Evolutionary conservation across 2,888 invertebrate species (phyloP), one percentile per base, ranked within the genome.

Genomic region (Tricholauxania praeusta): DNA sequence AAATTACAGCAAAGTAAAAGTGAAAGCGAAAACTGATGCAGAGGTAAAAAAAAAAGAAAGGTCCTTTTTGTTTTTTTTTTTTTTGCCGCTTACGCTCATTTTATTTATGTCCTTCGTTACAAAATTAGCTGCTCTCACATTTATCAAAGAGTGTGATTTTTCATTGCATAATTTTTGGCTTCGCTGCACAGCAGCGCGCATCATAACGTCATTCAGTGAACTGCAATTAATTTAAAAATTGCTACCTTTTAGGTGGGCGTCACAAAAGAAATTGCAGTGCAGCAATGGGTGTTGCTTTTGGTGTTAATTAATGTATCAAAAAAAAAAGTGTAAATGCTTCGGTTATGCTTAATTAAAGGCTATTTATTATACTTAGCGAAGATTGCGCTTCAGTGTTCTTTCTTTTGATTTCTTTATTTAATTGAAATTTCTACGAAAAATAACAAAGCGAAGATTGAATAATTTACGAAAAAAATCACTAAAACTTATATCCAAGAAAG

Each of bases 161-260:
- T 67, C 52, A 67, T 67, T 55, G 67, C 53, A 55, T 15, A 67
- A 67, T 67, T 67, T 67, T 69, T 32, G 47, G 60, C 51, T 32
- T 70, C 72, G 48, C 39, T 70, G 53, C 52, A 48, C 68, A 47
- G 17, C 17, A 62, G 14, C 17, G 5, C 12, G 5, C 60, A 15
- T 22, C 22, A 22, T 22, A 17, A 12, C 69, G 52, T 19, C 69
- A 39, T 39, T 10, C 39, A 52, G 49, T 69, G 69, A 47, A 32
- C 32, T 51, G 60, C 60, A 69, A 69, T 69, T 69, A 69, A 62
- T 69, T 62, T 15, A 28, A 22, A 57, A 57, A 39, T 57, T 57
- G 57, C 5, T 28, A 28, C 15, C 19, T 57, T 57, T 57, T 12
- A 15, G 15, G 57, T 28, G 57, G 22, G 12, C 57, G 28, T 22